These are phyloP conservation scores for Macrostomum lignano DNA, from an alignment of 1,140 invertebrate species.

Conservation along the genomic window DNA sequence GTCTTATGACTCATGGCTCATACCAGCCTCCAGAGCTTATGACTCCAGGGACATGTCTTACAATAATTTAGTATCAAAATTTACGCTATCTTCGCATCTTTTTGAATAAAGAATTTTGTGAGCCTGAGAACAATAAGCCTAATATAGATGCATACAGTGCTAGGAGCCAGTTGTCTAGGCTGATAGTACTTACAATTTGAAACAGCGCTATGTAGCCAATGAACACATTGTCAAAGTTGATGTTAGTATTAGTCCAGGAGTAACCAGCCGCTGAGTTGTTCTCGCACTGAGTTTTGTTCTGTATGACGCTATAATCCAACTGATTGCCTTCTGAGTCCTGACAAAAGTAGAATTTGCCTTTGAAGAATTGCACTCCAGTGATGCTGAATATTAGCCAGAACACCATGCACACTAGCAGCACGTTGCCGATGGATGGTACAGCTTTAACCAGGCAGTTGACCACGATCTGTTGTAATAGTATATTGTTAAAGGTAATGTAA, in stretches of 20 bases:
- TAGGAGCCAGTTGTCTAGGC: no score
- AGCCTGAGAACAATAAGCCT: no score
- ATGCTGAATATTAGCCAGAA: slow-evolving; percentile 72
- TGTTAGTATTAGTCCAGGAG: slow-evolving; percentile 66
- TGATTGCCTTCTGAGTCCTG: slow-evolving; percentile 32
- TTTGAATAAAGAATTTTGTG: no score
- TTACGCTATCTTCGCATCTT: no score
- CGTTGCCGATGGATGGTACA: slow-evolving; percentile 79
- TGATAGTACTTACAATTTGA: slow-evolving; percentile 56
- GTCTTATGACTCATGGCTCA: no score
- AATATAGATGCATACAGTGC: no score
- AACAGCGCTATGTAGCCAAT: slow-evolving; percentile 85
- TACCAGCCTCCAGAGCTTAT: no score
- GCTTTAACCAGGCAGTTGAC: slow-evolving; percentile 74
- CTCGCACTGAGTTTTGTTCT: background rate
- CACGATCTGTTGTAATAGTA: slow-evolving; percentile 38
- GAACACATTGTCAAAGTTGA: slow-evolving; percentile 91
- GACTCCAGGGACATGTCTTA: no score
- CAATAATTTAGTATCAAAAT: no score
- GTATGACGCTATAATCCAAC: slow-evolving; percentile 22
- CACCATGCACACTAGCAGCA: slow-evolving; percentile 56
- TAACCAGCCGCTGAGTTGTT: no score
- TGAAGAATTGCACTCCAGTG: slow-evolving; percentile 60
- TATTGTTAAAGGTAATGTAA: background rate
- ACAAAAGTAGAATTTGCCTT: slow-evolving; percentile 63